A percentile compares a stretch with the other conserved stretches of the same genome.
Evolutionary conservation across 2,113 vertebrate genomes (phyloP).

Genomic region (Cyanoderma ruficeps): DNA sequence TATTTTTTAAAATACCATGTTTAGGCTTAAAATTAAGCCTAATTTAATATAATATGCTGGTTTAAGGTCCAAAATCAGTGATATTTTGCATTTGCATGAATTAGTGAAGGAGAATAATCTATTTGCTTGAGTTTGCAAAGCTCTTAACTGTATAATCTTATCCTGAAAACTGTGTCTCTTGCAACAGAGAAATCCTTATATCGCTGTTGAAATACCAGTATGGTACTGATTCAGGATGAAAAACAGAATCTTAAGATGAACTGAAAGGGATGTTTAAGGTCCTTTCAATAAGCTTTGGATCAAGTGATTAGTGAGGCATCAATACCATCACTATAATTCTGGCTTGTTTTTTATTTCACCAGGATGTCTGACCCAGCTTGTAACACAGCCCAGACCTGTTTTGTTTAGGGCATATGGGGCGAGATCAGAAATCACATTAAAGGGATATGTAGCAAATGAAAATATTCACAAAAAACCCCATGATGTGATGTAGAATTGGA

Average conservation of each 20-base stretch:
- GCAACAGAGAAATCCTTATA: not conserved
- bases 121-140: not conserved
- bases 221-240: not conserved
- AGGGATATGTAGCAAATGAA: not conserved
- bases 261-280: not conserved
- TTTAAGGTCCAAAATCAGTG: not conserved
- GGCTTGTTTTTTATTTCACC: not conserved
- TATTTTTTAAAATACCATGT: not conserved
- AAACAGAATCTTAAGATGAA: not conserved
- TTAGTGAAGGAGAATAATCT: not conserved
- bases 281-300: slow-evolving; percentile 27
- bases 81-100: not conserved
- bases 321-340: not conserved
- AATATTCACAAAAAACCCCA: not conserved
- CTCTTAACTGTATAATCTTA: not conserved
- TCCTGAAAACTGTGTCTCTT: not conserved
- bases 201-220: not conserved
- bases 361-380: not conserved
- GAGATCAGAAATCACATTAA: not conserved
- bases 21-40: not conserved
- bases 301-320: slow-evolving; percentile 23
- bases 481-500: not conserved
- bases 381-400: not conserved
- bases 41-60: not conserved
- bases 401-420: not conserved